Evolutionary conservation across 2,888 invertebrate species (phyloP).

Genomic region (Heliconius ismenius): DNA sequence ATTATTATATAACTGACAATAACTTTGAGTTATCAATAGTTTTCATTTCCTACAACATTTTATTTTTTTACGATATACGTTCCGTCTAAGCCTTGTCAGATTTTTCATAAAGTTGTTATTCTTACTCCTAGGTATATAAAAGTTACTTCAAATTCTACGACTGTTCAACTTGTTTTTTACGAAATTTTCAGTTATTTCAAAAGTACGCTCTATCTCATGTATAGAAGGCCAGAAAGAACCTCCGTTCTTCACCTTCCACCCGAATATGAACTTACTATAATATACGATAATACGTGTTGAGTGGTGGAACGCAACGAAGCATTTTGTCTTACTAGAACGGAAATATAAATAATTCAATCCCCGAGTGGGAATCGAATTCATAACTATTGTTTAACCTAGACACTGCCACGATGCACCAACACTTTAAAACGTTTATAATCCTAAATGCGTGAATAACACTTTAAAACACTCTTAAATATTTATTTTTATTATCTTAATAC

Average conservation of each 20-base stretch:
- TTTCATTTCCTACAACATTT: background rate
- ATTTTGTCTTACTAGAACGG: background rate
- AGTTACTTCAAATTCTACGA: too few species aligned
- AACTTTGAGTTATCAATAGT: background rate
- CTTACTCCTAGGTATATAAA: too few species aligned
- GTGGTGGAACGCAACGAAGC: background rate
- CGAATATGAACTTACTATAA: background rate
- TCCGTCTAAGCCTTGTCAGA: too few species aligned
- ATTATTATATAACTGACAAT: slow-evolving; percentile 1
- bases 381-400: too few species aligned
- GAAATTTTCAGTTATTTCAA: background rate
- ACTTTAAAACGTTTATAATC: background rate
- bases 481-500: background rate
- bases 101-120: too few species aligned
- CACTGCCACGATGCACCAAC: background rate
- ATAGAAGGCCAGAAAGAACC: background rate
- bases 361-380: background rate
- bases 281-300: background rate
- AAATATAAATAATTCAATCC: background rate
- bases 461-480: background rate
- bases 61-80: too few species aligned
- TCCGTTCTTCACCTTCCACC: background rate
- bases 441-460: background rate
- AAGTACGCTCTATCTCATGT: background rate
- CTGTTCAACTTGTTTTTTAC: too few species aligned